These are phyloP conservation scores for Listrodromus nycthemerus DNA, from an alignment of 2,888 invertebrate genomes.

Conservation along the genomic window DNA sequence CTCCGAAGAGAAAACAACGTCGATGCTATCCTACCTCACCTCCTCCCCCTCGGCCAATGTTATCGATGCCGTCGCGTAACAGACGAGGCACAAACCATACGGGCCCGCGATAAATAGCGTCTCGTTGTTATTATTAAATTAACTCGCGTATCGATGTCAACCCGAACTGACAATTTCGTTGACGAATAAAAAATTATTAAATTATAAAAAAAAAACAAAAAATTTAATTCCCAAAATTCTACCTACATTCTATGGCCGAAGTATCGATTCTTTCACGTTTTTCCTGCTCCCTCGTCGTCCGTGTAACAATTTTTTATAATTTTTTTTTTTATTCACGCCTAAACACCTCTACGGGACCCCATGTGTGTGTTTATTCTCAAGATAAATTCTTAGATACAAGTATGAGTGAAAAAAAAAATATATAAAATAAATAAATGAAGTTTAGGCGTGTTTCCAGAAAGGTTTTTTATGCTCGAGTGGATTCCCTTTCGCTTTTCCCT, in stretches of 20 bases:
- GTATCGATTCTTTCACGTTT: too few species aligned
- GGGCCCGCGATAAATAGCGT: neutral
- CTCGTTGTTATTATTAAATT: neutral
- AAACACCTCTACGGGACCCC: too few species aligned
- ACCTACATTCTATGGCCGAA: too few species aligned
- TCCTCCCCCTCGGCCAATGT: neutral
- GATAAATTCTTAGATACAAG: too few species aligned
- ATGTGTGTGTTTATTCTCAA: too few species aligned
- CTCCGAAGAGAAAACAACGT: constrained; percentile 55
- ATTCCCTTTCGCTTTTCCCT: neutral
- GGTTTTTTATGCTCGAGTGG: neutral
- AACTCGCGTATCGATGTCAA: neutral
- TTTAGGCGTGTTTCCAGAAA: constrained; percentile 6
- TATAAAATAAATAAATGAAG: neutral
- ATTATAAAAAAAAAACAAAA: too few species aligned
- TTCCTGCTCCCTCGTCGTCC: too few species aligned
- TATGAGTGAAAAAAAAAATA: neutral
- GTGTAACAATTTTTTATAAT: too few species aligned
- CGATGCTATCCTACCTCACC: neutral
- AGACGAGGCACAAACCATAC: neutral
- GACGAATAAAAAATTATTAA: neutral
- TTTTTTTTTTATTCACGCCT: too few species aligned
- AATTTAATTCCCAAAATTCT: too few species aligned
- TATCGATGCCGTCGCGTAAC: constrained; percentile 6
- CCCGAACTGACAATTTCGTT: neutral